Conservation (phyloP, 1,140 invertebrate genomes). For the Vanessa atalanta region DNA sequence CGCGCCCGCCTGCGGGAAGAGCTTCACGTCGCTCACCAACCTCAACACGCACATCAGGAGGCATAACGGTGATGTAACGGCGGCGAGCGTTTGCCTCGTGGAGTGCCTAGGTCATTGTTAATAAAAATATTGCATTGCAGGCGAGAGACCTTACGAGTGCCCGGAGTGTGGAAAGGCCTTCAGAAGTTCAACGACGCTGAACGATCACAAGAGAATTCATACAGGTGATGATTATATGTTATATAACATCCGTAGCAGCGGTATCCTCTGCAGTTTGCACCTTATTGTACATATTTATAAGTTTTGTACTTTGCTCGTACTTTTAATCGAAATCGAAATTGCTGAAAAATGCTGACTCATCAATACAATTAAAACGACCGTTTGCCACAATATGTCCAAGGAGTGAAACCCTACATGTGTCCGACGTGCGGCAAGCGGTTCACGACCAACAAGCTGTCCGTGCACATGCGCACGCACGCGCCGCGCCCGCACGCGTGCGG, state of each 20-base stretch:
- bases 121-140: slow-evolving; percentile 34
- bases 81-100: too few species aligned
- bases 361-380: too few species aligned
- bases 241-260: too few species aligned
- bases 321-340: too few species aligned
- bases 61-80: slow-evolving; percentile 42
- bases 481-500: slow-evolving; percentile 62
- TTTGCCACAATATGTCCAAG: slow-evolving; percentile 28
- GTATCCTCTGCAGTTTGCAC: too few species aligned
- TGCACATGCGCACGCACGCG: slow-evolving; percentile 79
- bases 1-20: slow-evolving; percentile 36
- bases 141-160: slow-evolving; percentile 52
- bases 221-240: slow-evolving; percentile 37
- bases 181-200: slow-evolving; percentile 49
- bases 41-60: slow-evolving; percentile 43
- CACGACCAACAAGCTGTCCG: slow-evolving; percentile 71
- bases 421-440: slow-evolving; percentile 72
- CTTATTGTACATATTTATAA: too few species aligned
- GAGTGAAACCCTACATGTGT: slow-evolving; percentile 78
- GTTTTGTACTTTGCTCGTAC: too few species aligned
- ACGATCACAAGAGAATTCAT: slow-evolving; percentile 53
- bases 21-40: slow-evolving; percentile 49
- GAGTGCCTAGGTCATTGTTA: too few species aligned
- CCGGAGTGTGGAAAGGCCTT: slow-evolving; percentile 51
- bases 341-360: too few species aligned